Percentiles rank a stretch among this genome's conserved stretches.
phyloP scores from a whole-genome alignment of 2,888 invertebrate genomes.

The Metalampra italica region DNA sequence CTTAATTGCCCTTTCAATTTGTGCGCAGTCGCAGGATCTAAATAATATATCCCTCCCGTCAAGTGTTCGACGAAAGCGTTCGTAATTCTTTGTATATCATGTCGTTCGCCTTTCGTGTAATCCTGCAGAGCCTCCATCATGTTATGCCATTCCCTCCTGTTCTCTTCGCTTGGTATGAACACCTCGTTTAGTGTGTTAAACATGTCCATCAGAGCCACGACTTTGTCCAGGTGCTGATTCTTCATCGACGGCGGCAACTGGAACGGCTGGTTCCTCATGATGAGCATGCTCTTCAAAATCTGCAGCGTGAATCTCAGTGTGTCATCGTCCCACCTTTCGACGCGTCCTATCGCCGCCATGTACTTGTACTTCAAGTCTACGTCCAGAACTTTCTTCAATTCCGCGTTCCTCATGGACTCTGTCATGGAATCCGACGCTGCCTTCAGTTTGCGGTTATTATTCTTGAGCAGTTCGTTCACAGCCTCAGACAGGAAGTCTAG shows the following conservation, averaged over 20 bases:
- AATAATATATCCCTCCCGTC: not conserved
- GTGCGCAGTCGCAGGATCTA: not conserved
- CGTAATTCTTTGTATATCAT: conserved; percentile 21
- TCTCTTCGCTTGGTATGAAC: conserved; percentile 21
- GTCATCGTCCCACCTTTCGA: conserved; percentile 13
- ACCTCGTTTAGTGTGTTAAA: conserved; percentile 27
- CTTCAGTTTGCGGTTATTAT: conserved; percentile 27
- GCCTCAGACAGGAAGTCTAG: conserved; percentile 27
- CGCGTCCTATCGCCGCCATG: conserved; percentile 6
- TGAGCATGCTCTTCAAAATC: conserved; percentile 26
- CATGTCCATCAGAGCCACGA: conserved; percentile 32
- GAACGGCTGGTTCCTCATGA: conserved; percentile 29
- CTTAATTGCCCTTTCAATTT: not conserved
- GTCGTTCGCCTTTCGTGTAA: conserved; percentile 21
- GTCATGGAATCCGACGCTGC: conserved; percentile 29
- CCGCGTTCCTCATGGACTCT: conserved; percentile 27
- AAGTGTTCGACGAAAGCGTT: conserved; percentile 12
- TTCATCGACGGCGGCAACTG: conserved; percentile 8
- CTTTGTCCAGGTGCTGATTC: conserved; percentile 19
- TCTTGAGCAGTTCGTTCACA: conserved; percentile 21
- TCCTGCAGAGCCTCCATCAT: conserved; percentile 19
- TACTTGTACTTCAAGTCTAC: conserved; percentile 16
- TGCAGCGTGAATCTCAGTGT: conserved; percentile 15
- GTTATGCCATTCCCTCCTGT: conserved; percentile 24
- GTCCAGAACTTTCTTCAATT: conserved; percentile 20